These are phyloP conservation scores for Borostomias antarcticus DNA, from an alignment of 2,797 vertebrate genomes.

Conservation along the genomic window DNA sequence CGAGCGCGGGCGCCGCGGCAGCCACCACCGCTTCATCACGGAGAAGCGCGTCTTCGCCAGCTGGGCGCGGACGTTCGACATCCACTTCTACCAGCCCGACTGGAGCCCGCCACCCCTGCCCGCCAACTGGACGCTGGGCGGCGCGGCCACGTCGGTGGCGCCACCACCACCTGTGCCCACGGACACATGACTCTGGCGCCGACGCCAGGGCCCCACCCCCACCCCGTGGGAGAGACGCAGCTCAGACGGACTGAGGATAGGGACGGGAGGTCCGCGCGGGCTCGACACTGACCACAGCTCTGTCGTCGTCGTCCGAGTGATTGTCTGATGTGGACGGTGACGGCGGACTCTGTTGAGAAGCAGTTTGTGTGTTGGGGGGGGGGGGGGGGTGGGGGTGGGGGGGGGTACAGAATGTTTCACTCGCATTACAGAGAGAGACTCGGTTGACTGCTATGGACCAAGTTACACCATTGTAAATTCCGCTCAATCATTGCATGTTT, in stretches of 20 bases:
- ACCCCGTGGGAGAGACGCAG: background rate
- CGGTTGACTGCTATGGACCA: too few relatives aligned
- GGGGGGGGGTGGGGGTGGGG: slow-evolving; percentile 10
- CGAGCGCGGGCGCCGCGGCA: slow-evolving; percentile 92
- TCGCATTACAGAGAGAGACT: background rate
- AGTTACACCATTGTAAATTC: slow-evolving; percentile 21
- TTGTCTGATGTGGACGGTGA: background rate
- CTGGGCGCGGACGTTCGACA: slow-evolving; percentile 94
- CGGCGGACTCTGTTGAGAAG: background rate
- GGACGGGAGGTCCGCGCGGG: background rate
- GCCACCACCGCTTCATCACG: slow-evolving; percentile 97
- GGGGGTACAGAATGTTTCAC: background rate
- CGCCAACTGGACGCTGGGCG: slow-evolving; percentile 57
- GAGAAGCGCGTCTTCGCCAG: slow-evolving; percentile 95
- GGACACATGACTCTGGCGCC: slow-evolving; percentile 67
- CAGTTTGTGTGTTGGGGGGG: too few relatives aligned
- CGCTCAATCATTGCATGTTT: slow-evolving; percentile 34
- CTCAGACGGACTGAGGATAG: background rate
- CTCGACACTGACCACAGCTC: background rate
- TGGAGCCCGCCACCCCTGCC: slow-evolving; percentile 85
- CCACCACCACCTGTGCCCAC: too few relatives aligned
- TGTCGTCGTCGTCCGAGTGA: background rate
- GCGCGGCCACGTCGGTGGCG: background rate
- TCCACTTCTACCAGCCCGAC: slow-evolving; percentile 95
- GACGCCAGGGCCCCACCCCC: too few relatives aligned